phyloP scores from a whole-genome alignment of 1,140 invertebrate genomes.

The Heliconius himera region DNA sequence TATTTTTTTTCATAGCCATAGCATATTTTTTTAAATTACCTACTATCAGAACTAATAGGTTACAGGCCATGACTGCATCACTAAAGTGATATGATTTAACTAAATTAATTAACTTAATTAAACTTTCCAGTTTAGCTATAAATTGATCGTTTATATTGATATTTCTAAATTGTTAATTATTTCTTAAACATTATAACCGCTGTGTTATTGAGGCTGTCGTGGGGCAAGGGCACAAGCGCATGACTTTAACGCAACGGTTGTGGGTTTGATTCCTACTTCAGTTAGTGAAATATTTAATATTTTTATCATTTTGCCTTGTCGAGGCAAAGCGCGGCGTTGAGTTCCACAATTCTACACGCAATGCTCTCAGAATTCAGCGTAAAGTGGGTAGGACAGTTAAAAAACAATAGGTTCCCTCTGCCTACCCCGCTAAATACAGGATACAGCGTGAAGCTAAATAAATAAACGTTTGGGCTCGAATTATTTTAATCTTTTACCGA shows the following conservation, averaged over 20 bases:
- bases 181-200: no score
- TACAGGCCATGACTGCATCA: background rate
- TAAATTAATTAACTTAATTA: background rate
- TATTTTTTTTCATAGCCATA: background rate
- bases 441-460: background rate
- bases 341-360: background rate
- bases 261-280: background rate
- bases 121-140: no score
- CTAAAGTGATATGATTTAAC: background rate
- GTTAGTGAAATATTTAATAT: background rate
- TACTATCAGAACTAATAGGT: no score
- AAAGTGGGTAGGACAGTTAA: no score
- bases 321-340: background rate
- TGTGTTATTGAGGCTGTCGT: background rate
- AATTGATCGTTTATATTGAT: no score
- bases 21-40: no score
- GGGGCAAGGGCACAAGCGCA: background rate
- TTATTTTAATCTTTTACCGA: no score
- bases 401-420: no score
- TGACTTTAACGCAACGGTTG: background rate
- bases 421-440: no score
- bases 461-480: no score
- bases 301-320: background rate
- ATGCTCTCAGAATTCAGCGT: background rate
- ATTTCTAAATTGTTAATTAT: no score